Evolutionary conservation across 2,797 vertebrate species (phyloP), one percentile per base, ranked within the genome.

Genomic region (Ispidina lecontei): DNA sequence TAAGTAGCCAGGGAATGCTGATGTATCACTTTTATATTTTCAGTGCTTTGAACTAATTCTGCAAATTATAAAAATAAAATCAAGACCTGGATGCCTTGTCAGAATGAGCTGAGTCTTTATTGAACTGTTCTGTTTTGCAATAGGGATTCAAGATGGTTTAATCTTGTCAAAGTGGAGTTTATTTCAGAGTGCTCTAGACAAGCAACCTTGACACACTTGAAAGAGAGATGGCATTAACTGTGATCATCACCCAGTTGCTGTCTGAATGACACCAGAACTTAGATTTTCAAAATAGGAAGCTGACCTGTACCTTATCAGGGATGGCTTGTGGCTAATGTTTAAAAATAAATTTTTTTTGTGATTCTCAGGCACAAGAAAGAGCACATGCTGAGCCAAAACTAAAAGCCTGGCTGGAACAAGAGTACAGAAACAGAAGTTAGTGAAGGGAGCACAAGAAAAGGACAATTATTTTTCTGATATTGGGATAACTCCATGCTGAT

Each of bases 31-130:
- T 93, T 14, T 41, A 25, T 33, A 49, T 67, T 88, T 92, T 63
- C 75, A 87, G 37, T 80, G 78, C 64, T 93, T 91, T 90, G 84
- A 91, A 87, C 60, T 60, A 79, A 79, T 79, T 87, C 20, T 64
- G 26, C 33, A 79, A 88, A 76, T 81, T 64, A 79, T 18, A 91
- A 76, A 90, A 91, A 51, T 62, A 70, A 79, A 64, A 82, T 74
- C 39, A 46, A 70, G 58, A 31, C 15, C 58, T 26, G 5, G 8
- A 3, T 62, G 23, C 26, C 3, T 4, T 70, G 43, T 90, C 80
- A 79, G 74, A 90, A 58, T 0, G 1, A 37, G n/a, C 54, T 31
- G 10, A 0, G 1, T 73, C 76, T 79, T n/a, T 39, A 76, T 47
- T 1, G 6, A 84, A 35, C 17, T 25, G 14, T 39, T 49, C 43